These are phyloP conservation scores for Xestia c-nigrum DNA, from an alignment of 2,888 invertebrate genomes.

Conservation along the genomic window DNA sequence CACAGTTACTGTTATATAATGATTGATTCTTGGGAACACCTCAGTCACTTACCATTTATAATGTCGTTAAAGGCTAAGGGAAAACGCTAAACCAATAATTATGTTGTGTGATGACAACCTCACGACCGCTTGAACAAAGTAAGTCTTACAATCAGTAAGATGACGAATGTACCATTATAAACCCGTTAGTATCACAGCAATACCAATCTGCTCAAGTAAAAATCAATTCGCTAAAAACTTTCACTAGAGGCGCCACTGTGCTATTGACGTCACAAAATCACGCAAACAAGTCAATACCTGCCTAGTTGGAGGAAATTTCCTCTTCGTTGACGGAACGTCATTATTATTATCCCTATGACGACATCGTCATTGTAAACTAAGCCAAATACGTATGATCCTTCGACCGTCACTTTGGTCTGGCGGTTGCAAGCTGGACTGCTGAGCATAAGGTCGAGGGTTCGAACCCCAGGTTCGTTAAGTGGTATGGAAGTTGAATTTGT, in stretches of 20 bases:
- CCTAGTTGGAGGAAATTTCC: not conserved
- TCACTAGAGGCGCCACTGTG: not conserved
- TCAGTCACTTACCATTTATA: not conserved
- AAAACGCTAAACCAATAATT: not conserved
- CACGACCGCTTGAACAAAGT: not conserved
- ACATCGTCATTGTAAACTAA: not conserved
- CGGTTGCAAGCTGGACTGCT: not conserved
- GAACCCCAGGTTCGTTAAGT: constrained; percentile 1
- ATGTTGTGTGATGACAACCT: not conserved
- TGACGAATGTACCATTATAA: not conserved
- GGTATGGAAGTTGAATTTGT: constrained; percentile 81
- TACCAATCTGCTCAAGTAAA: not conserved
- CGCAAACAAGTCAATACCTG: not conserved
- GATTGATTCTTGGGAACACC: constrained; percentile 9
- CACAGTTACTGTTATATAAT: constrained; percentile 7
- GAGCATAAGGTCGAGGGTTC: constrained; percentile 1
- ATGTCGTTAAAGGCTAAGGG: not conserved
- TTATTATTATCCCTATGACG: not conserved
- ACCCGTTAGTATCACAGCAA: not conserved
- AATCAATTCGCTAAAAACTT: not conserved
- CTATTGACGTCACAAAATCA: not conserved
- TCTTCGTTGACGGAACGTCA: not conserved
- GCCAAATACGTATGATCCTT: not conserved
- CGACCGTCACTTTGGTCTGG: constrained; percentile 6
- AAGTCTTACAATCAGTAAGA: not conserved